Conservation (phyloP, 2,797 vertebrate genomes). For the Pseudomugil tenellus region DNA sequence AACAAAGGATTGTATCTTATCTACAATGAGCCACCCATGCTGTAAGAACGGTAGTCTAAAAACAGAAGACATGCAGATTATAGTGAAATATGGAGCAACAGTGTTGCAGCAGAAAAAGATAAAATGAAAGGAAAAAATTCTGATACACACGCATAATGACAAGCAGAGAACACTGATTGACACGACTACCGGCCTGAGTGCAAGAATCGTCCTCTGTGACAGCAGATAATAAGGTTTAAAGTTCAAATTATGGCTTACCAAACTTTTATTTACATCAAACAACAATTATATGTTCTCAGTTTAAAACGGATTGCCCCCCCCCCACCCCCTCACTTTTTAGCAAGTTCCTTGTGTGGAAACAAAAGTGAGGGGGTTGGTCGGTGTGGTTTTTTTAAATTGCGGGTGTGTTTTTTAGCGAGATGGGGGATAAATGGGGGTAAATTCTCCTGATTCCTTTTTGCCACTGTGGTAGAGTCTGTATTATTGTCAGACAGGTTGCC, state of each 20-base stretch:
- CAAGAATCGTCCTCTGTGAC: conserved; percentile 32
- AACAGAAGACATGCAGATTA: conserved; percentile 45
- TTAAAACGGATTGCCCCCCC: too few relatives aligned
- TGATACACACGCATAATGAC: conserved; percentile 47
- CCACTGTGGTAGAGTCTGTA: conserved; percentile 67
- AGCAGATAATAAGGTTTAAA: conserved; percentile 36
- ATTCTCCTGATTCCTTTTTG: conserved; percentile 70
- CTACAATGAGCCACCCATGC: conserved; percentile 39
- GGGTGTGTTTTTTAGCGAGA: conserved; percentile 28
- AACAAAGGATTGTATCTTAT: conserved; percentile 31
- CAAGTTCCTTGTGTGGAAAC: conserved; percentile 60
- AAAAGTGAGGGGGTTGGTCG: conserved; percentile 43
- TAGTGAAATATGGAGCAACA: conserved; percentile 51
- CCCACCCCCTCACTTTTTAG: conserved; percentile 32
- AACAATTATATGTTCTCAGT: conserved; percentile 73
- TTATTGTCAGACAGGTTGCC: conserved; percentile 66
- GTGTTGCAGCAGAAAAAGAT: conserved; percentile 21
- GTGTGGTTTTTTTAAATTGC: conserved; percentile 65
- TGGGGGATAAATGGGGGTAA: conserved; percentile 35
- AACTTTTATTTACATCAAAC: conserved; percentile 62
- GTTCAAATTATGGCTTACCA: conserved; percentile 33
- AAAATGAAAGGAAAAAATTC: conserved; percentile 27
- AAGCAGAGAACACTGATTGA: conserved; percentile 46
- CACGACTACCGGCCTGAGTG: conserved; percentile 23
- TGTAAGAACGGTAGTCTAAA: conserved; percentile 55